Conservation (phyloP, 1,140 invertebrate species). For the Lysiphlebus fabarum region DNA sequence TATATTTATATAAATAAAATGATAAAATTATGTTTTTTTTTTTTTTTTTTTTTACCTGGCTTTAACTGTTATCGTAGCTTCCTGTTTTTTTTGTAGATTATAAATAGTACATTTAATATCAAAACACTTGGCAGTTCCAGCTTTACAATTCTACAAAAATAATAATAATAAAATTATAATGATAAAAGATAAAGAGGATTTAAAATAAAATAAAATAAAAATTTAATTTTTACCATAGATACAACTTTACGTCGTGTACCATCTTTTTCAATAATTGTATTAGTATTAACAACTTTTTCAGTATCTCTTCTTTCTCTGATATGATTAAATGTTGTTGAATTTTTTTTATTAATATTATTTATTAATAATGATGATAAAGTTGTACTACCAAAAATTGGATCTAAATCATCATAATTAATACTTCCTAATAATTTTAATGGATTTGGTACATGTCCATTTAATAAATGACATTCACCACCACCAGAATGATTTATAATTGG, state of each 20-base stretch:
- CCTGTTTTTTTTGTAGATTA: constrained; percentile 69
- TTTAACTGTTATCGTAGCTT: constrained; percentile 74
- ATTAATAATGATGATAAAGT: constrained; percentile 21
- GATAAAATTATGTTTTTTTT: constrained; percentile 6
- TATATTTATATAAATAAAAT: not conserved
- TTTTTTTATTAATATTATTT: constrained; percentile 24
- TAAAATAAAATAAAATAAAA: constrained; percentile 6
- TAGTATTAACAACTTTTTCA: constrained; percentile 70
- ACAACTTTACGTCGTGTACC: constrained; percentile 71
- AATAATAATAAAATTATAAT: constrained; percentile 15
- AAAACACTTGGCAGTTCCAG: constrained; percentile 81
- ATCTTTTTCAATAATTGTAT: constrained; percentile 67
- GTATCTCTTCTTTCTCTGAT: constrained; percentile 63
- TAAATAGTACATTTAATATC: constrained; percentile 77
- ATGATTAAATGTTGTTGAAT: constrained; percentile 37
- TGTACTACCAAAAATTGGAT: constrained; percentile 34
- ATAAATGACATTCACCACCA: constrained; percentile 64
- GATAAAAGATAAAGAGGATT: constrained; percentile 15
- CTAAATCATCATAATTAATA: constrained; percentile 54
- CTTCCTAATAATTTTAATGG: constrained; percentile 64
- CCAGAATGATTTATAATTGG: constrained; percentile 60
- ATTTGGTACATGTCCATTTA: constrained; percentile 62
- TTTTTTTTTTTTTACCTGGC: constrained; percentile 62
- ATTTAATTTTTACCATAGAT: constrained; percentile 63
- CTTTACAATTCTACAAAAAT: constrained; percentile 70